Percentiles rank a stretch among this genome's conserved stretches.
Conservation (phyloP, 2,888 invertebrate species). For the Lumbricus terrestris region DNA sequence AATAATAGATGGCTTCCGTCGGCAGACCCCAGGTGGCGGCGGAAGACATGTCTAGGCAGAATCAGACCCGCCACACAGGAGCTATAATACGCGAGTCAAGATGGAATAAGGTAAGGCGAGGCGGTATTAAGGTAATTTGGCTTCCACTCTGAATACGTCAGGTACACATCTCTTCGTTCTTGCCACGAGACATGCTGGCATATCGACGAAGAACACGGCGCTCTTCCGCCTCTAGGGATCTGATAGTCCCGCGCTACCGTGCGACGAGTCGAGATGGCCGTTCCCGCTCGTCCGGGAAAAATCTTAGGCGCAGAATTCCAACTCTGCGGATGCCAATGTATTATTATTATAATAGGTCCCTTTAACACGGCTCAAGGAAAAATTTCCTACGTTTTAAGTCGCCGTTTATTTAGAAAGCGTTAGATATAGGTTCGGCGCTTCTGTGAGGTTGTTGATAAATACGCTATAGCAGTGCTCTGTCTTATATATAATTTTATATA, state of each 20-base stretch:
- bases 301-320: neutral
- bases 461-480: neutral
- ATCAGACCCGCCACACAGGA: neutral
- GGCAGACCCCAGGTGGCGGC: neutral
- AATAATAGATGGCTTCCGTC: neutral
- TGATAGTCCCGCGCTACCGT: neutral
- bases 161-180: neutral
- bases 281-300: too few relatives aligned
- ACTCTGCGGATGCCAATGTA: neutral
- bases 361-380: too few relatives aligned
- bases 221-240: neutral
- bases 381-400: too few relatives aligned
- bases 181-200: neutral
- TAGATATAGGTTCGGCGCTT: too few relatives aligned
- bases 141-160: neutral
- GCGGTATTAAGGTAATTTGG: neutral
- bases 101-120: neutral
- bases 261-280: too few relatives aligned
- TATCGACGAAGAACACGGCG: neutral
- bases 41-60: neutral
- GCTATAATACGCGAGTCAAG: neutral
- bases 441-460: too few relatives aligned
- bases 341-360: too few relatives aligned
- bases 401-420: too few relatives aligned
- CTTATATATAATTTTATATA: too few relatives aligned